phyloP scores from a whole-genome alignment of 2,113 vertebrate species.

The Nicator chloris region DNA sequence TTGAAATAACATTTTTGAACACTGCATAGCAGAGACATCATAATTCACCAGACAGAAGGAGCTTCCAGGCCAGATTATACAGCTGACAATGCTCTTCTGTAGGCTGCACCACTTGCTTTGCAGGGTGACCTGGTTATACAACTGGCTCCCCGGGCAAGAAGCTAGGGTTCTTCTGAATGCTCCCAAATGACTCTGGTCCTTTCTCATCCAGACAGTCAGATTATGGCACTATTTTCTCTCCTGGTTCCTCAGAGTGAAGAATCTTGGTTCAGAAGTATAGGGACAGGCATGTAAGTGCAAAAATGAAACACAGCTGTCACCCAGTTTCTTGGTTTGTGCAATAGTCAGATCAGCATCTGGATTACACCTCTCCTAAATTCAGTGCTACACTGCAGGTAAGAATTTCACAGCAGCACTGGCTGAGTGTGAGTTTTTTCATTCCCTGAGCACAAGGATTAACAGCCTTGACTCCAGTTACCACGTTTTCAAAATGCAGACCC shows the following conservation, averaged over 20 bases:
- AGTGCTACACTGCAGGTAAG: not conserved
- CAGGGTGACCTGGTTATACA: not conserved
- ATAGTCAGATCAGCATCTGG: not conserved
- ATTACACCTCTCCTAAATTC: not conserved
- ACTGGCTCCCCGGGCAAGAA: not conserved
- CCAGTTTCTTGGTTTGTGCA: not conserved
- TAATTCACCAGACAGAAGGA: not conserved
- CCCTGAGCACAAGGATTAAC: not conserved
- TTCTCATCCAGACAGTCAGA: not conserved
- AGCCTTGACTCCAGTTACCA: not conserved
- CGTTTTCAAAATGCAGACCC: not conserved
- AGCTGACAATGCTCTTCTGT: not conserved
- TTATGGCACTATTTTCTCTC: not conserved
- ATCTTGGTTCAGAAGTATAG: not conserved
- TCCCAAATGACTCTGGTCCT: not conserved
- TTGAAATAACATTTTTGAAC: not conserved
- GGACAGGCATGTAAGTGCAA: not conserved
- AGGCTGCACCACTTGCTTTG: not conserved
- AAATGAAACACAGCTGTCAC: not conserved
- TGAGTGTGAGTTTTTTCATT: not conserved
- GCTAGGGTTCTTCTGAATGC: not conserved
- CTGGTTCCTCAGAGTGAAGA: not conserved
- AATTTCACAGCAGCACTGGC: not conserved
- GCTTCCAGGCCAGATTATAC: not conserved
- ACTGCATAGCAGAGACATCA: not conserved